Conservation (phyloP, 2,888 invertebrate species). For the Standfussiana lucernea region DNA sequence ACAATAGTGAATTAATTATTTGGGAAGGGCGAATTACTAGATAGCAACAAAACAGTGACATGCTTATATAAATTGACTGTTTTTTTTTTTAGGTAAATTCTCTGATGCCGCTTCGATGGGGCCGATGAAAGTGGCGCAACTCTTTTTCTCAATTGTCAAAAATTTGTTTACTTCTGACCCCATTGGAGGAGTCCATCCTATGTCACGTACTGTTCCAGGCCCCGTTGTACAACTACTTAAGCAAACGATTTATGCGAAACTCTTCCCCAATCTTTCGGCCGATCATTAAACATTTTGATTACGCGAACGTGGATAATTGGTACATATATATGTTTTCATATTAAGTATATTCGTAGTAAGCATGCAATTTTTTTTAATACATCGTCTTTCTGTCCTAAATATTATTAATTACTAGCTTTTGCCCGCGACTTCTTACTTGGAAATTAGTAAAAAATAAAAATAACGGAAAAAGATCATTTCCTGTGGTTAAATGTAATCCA, state of each 20-base stretch:
- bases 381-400: no score
- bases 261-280: not conserved
- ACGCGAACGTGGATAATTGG: not conserved
- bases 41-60: not conserved
- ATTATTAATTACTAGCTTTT: no score
- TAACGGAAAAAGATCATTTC: no score
- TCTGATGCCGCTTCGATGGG: not conserved
- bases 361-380: not conserved
- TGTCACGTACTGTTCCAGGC: constrained; percentile 8
- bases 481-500: no score
- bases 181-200: constrained; percentile 8
- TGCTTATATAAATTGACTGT: not conserved
- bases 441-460: no score
- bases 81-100: constrained; percentile 22
- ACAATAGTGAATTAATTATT: no score
- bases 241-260: fast-evolving
- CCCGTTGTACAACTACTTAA: constrained; percentile 10
- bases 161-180: not conserved
- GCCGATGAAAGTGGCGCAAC: not conserved
- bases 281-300: not conserved
- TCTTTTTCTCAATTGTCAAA: fast-evolving
- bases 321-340: not conserved
- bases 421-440: no score
- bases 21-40: not conserved
- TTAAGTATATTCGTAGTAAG: not conserved